These are phyloP conservation scores for Salvator merianae DNA, from an alignment of 2,113 vertebrate species.

Conservation along the genomic window DNA sequence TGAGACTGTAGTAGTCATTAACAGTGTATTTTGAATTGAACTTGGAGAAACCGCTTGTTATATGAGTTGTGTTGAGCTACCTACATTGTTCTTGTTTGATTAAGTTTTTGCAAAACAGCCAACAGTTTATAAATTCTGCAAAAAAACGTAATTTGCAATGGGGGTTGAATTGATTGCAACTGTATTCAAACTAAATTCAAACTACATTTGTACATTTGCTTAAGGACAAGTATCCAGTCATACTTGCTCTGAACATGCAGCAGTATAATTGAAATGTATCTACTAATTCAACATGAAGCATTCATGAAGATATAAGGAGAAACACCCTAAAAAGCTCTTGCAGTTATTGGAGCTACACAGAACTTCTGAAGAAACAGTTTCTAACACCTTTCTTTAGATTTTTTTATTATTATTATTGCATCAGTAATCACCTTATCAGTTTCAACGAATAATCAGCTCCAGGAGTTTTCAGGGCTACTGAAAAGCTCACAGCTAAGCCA, in stretches of 20 bases:
- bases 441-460: neutral
- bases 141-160: too few relatives aligned
- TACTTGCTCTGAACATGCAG: neutral
- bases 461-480: neutral
- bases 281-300: neutral
- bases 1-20: too few relatives aligned
- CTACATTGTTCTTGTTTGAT: too few relatives aligned
- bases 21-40: too few relatives aligned
- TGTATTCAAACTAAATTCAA: too few relatives aligned
- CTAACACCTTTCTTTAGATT: too few relatives aligned
- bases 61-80: too few relatives aligned
- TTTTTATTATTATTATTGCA: too few relatives aligned
- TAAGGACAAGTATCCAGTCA: neutral
- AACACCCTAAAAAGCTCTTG: neutral
- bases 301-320: neutral
- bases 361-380: neutral
- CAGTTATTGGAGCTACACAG: neutral
- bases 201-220: neutral
- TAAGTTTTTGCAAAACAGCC: too few relatives aligned
- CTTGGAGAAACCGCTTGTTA: too few relatives aligned
- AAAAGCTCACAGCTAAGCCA: neutral
- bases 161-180: too few relatives aligned
- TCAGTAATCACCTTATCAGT: neutral
- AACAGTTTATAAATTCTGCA: too few relatives aligned
- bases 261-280: neutral